Base-by-base conservation (phyloP, 2,113 vertebrate genomes). In the Brevimyrus niger region DNA sequence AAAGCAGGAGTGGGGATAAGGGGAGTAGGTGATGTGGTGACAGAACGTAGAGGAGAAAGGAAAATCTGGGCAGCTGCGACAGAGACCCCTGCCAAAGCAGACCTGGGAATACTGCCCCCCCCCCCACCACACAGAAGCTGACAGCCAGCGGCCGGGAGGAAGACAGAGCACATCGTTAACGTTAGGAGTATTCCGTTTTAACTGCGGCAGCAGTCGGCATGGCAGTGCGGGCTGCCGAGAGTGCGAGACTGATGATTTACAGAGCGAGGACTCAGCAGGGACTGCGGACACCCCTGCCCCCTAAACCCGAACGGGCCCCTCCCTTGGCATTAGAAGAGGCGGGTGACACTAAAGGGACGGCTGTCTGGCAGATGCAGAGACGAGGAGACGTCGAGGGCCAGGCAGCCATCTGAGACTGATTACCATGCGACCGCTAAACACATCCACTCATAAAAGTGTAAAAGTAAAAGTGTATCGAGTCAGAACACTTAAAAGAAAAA, bases 181-280 rank as follows among this genome's bases (percentile, higher is more conserved):
- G 87, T 91, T 86, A 89, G 89, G 90, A 90, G 82, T 87, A 55
- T 88, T 90, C 90, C 35, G 50, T 90, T 90, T 13, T 94, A 91
- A 92, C 91, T 90, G 84, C 89, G 91, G 89, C 87, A 91, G 91
- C 83, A 86, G 90, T 80, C 90, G 31, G 61, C 50, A 87, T 91
- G 89, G 90, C 91, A 90, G 91, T 88, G 87, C 50, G 3, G 89
- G 83, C 50, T 87, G 89, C 91, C 89, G 90, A 89, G 88, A 90
- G 86, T 6, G 1, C 89, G 90, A 89, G 88, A 90, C 82, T 6
- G 1, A 47, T 91, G 89, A 92, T 92, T 93, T 91, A 92, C 89
- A 10, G 58, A 51, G 11, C 58, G 21, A 6, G 46, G 61, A 65
- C 1, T 89, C 61, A 21, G 61, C 61, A 5, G 38, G 44, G 55